phyloP scores from a whole-genome alignment of 2,113 vertebrate genomes.

The Hippopotamus amphibius region DNA sequence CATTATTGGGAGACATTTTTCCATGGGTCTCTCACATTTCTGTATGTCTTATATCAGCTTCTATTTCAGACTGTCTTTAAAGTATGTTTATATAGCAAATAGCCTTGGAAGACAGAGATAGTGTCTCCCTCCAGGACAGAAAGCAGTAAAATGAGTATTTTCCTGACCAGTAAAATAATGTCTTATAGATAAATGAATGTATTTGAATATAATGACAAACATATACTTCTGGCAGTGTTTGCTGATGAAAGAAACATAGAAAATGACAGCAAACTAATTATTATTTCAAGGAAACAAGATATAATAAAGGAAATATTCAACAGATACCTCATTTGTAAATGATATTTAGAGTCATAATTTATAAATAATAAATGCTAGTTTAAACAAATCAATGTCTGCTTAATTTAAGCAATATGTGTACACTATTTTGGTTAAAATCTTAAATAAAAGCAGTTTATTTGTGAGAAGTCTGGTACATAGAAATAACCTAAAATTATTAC shows the following conservation, averaged over 20 bases:
- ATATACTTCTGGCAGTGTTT: neutral
- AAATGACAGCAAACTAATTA: constrained; percentile 25
- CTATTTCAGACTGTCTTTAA: neutral
- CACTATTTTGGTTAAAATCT: neutral
- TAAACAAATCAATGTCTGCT: neutral
- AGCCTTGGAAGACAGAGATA: neutral
- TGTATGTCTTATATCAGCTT: neutral
- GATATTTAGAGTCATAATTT: neutral
- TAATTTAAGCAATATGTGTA: neutral
- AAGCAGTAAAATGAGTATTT: neutral
- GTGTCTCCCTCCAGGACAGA: neutral
- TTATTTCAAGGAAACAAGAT: neutral
- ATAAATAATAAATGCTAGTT: neutral
- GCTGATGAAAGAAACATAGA: neutral
- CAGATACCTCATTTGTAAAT: neutral
- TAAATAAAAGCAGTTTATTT: neutral
- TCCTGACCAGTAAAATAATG: neutral
- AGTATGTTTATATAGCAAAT: neutral
- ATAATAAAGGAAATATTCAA: constrained; percentile 8
- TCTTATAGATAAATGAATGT: neutral
- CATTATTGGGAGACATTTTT: neutral
- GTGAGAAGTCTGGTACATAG: neutral
- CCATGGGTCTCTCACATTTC: neutral
- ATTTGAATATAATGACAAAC: neutral
- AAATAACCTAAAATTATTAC: neutral